Evolutionary conservation across 2,113 vertebrate species (phyloP).

Genomic region (Oncorhynchus clarkii): DNA sequence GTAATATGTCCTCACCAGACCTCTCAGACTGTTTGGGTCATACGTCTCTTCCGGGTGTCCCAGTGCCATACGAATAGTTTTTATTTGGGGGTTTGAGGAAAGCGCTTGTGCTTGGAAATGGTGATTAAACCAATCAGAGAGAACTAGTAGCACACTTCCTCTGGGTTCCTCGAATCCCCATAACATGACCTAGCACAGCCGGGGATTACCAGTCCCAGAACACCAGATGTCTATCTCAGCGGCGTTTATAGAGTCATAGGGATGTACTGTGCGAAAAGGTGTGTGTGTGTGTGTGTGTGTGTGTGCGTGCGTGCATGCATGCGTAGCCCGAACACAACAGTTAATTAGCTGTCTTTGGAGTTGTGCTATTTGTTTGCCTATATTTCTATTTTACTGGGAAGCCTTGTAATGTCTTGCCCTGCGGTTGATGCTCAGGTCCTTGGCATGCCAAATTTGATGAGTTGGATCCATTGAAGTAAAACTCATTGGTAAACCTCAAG

Average conservation of each 20-base stretch:
- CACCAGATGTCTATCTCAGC: too few species aligned
- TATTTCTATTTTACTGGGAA: neutral
- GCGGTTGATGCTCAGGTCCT: too few species aligned
- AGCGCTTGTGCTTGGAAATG: conserved; percentile 31
- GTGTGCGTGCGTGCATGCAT: neutral
- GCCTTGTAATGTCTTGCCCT: too few species aligned
- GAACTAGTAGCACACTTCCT: neutral
- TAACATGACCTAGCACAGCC: neutral
- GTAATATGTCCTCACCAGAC: neutral
- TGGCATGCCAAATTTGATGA: too few species aligned
- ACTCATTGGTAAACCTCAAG: too few species aligned
- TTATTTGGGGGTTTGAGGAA: conserved; percentile 49
- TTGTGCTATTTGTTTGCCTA: neutral
- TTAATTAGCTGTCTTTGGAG: conserved; percentile 1
- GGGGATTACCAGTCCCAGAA: neutral
- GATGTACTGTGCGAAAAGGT: neutral
- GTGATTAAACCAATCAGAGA: conserved; percentile 36
- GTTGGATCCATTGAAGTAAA: too few species aligned
- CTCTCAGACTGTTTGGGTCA: neutral
- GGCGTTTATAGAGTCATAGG: neutral
- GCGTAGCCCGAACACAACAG: neutral
- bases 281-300: too few species aligned
- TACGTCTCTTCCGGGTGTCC: conserved; percentile 1
- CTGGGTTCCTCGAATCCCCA: neutral
- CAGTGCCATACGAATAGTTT: conserved; percentile 29